Evolutionary conservation across 1,140 invertebrate genomes (phyloP), one percentile per base, ranked within the genome.

Genomic region (Drosophila triauraria): DNA sequence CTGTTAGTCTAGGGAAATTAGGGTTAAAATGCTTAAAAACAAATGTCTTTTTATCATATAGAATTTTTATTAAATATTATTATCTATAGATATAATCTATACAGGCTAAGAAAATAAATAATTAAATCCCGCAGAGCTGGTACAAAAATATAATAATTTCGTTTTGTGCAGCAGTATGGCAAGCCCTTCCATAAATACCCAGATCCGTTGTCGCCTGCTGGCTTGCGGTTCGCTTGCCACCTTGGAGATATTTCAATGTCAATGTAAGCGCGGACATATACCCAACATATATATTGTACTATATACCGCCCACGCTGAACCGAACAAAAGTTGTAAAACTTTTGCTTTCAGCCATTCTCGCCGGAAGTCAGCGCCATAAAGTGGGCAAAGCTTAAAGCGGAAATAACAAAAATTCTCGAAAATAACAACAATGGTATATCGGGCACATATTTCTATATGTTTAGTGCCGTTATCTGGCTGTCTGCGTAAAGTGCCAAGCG

Each of bases 401-500:
- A 86, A 86, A 86, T 87, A 87, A 86, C 83, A 87, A 62, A 79
- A 78, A 79, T 79, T 72, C 51, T 56, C 54, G 53, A 79, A 79
- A 79, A 79, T 71, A 79, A 78, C 75, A 79, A 78, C 76, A 79
- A 79, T 63, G 58, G 40, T 61, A 59, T 46, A 77, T 77, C 54
- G 56, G 50, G 63, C 63, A 76, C 50, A 70, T 69, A 60, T 56
- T 56, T 69, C 56, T 77, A 56, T 46, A 60, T 77, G 63, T 56
- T 77, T 77, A 77, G 71, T 12, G 40, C 44, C 44, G 54, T 56
- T 77, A 68, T 61, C 62, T 67, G 69, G 46, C 35, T 46, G 65
- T 71, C 43, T 38, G 74, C 58, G 64, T 47, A 61, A 63, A 65
- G 78, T 70, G 51, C 63, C 71, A 59, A 46, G 35, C 78, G 82